These are phyloP conservation scores for Sanderia malayensis DNA, from an alignment of 30 jellyfish, hydroid and myxozoan genomes.

Conservation along the genomic window DNA sequence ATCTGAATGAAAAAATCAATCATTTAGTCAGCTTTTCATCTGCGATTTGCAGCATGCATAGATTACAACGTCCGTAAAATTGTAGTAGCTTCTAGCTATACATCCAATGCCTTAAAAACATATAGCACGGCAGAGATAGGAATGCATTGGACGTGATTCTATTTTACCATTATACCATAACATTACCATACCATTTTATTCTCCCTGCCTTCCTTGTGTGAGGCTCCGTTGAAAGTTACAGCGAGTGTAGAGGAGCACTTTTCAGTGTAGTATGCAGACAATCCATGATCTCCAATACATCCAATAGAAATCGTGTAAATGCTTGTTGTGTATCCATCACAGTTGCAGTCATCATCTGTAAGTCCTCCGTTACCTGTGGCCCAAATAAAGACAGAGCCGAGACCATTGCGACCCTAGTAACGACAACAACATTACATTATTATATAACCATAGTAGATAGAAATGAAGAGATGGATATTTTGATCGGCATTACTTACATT, in stretches of 20 bases:
- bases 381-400: slow-evolving; percentile 95
- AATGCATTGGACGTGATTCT: too few relatives aligned
- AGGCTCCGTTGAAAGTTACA: slow-evolving; percentile 98
- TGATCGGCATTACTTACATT: slow-evolving; percentile 71
- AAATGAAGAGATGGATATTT: not conserved
- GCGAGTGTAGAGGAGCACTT: slow-evolving; percentile 99
- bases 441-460: not conserved
- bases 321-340: slow-evolving; percentile 99
- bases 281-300: slow-evolving; percentile 98
- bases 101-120: too few relatives aligned
- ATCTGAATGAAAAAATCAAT: slow-evolving; percentile 58
- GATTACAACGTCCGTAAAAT: too few relatives aligned
- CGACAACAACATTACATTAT: not conserved
- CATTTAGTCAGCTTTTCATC: too few relatives aligned
- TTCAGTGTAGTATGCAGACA: slow-evolving; percentile 97
- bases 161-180: too few relatives aligned
- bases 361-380: slow-evolving; percentile 99
- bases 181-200: slow-evolving; percentile 88
- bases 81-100: too few relatives aligned
- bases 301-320: slow-evolving; percentile 97
- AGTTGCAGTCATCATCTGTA: slow-evolving; percentile 99
- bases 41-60: too few relatives aligned
- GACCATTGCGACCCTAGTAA: slow-evolving; percentile 83
- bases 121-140: too few relatives aligned
- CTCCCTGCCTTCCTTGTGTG: slow-evolving; percentile 98